phyloP scores from a whole-genome alignment of 2,797 vertebrate species.

The Manis javanica region DNA sequence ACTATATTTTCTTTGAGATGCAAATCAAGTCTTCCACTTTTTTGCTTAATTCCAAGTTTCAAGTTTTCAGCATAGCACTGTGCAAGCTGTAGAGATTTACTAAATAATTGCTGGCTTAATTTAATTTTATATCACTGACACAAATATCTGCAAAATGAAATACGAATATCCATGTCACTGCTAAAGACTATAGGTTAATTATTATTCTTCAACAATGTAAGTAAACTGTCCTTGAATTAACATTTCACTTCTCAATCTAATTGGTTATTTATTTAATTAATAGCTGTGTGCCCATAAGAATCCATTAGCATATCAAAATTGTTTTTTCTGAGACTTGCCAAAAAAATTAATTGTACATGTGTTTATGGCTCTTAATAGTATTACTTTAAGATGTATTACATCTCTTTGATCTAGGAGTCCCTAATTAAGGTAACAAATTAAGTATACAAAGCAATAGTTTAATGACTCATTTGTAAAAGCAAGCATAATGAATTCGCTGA shows the following conservation, averaged over 20 bases:
- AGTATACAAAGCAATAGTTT: constrained; percentile 29
- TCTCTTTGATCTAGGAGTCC: constrained; percentile 18
- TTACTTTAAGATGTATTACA: constrained; percentile 46
- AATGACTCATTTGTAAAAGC: constrained; percentile 36
- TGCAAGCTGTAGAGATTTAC: background rate
- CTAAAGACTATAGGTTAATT: constrained; percentile 69
- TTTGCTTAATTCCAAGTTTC: constrained; percentile 25
- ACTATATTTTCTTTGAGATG: constrained; percentile 2
- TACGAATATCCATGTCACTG: constrained; percentile 52
- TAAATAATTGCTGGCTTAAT: constrained; percentile 49
- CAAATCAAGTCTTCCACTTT: background rate
- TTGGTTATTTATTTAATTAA: constrained; percentile 75
- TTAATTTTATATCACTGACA: constrained; percentile 58
- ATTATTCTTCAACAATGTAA: constrained; percentile 54
- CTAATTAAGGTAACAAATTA: constrained; percentile 63
- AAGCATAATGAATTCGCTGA: background rate
- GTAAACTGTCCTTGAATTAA: constrained; percentile 33
- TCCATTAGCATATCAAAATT: constrained; percentile 63
- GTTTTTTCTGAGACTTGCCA: constrained; percentile 56
- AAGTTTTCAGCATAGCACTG: constrained; percentile 3
- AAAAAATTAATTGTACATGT: constrained; percentile 32
- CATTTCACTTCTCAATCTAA: constrained; percentile 65
- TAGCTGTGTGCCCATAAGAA: constrained; percentile 64
- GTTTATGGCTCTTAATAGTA: constrained; percentile 56
- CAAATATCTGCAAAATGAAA: constrained; percentile 61